Evolutionary conservation across 1,140 invertebrate species (phyloP).

Genomic region (Brachystomella parvula): DNA sequence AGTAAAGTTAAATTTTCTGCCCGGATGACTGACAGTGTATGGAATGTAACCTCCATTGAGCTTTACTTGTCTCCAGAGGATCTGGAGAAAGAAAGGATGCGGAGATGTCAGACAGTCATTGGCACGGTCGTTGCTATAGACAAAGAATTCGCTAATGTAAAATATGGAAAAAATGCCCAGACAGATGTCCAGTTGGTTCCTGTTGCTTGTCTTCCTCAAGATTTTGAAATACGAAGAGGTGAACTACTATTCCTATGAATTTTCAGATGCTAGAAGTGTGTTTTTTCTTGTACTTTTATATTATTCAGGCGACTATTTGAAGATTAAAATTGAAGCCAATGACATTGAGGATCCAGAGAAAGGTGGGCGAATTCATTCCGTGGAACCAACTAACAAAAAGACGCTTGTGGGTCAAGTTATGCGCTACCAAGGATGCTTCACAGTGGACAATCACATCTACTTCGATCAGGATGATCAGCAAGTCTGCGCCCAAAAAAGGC

Average conservation of each 20-base stretch:
- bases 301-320: constrained; percentile 25
- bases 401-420: constrained; percentile 21
- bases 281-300: constrained; percentile 1
- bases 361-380: neutral
- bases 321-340: constrained; percentile 17
- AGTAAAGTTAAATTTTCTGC: constrained; percentile 15
- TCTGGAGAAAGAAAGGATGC: neutral
- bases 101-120: neutral
- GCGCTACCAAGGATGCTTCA: neutral
- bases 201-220: neutral
- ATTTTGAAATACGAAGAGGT: neutral
- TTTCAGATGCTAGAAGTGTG: neutral
- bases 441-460: constrained; percentile 18
- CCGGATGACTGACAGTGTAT: neutral
- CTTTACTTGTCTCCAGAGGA: neutral
- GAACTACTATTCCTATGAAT: no score
- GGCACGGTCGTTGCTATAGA: neutral
- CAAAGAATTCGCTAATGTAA: neutral
- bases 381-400: constrained; percentile 19
- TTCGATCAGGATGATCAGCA: neutral
- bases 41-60: constrained; percentile 11
- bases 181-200: constrained; percentile 10
- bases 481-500: neutral
- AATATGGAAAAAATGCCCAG: constrained; percentile 1
- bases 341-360: neutral